A percentile compares a stretch with the other conserved stretches of the same genome.
These are phyloP conservation scores for Drosophila yakuba DNA, from an alignment of 1,140 invertebrate genomes.

Conservation along the genomic window DNA sequence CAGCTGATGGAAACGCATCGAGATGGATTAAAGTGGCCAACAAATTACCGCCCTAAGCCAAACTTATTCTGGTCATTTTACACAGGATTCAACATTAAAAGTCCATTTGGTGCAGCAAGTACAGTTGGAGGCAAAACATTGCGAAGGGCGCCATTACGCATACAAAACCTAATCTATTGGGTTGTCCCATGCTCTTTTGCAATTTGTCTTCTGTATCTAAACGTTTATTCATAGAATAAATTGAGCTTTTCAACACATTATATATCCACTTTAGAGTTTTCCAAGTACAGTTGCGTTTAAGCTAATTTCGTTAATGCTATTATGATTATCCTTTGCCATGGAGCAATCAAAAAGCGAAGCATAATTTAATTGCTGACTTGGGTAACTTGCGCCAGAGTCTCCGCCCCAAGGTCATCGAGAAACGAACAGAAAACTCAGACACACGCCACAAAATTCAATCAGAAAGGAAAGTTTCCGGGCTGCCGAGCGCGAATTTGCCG, in stretches of 20 bases:
- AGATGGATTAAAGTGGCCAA: conserved; percentile 21
- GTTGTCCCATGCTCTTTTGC: not conserved
- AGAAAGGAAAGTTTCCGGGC: conserved; percentile 4
- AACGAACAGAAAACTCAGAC: not conserved
- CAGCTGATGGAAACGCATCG: conserved; percentile 27
- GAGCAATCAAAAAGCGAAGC: not conserved
- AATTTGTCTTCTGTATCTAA: not conserved
- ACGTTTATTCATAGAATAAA: not conserved
- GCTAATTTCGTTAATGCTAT: not conserved
- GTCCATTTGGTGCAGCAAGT: conserved; percentile 5
- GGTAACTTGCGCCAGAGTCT: not conserved
- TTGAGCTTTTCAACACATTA: not conserved
- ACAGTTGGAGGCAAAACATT: conserved; percentile 4
- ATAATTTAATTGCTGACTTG: conserved; percentile 2
- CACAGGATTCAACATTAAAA: not conserved
- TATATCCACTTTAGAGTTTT: not conserved
- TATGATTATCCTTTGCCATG: not conserved
- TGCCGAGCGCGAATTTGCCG: not conserved
- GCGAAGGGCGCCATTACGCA: not conserved
- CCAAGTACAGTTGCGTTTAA: conserved; percentile 2
- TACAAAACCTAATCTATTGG: too few relatives aligned
- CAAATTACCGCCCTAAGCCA: conserved; percentile 33
- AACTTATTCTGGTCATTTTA: conserved; percentile 30
- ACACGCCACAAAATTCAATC: conserved; percentile 26
- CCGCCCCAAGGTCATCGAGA: conserved; percentile 6